Evolutionary conservation across 2,113 vertebrate genomes (phyloP).

Genomic region (chimpanzee (Pan troglodytes)): NHGRI_mPanTro3-v2.1_pri NC_072401.2:142639001-142639500

Average conservation of each 20-base stretch:
- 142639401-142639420: background rate
- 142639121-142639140: background rate
- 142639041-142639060: background rate
- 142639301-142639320: background rate
- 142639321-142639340: background rate
- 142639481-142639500: background rate
- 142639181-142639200: background rate
- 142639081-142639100: background rate
- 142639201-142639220: background rate
- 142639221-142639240: background rate
- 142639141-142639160: background rate
- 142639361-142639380: no score
- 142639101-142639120: background rate
- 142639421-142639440: background rate
- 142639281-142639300: background rate
- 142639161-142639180: constrained; percentile 27
- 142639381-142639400: background rate
- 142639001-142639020: no score
- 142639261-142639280: background rate
- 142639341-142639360: background rate
- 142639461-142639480: background rate
- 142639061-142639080: background rate
- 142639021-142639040: background rate
- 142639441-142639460: background rate
- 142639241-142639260: background rate